Percentiles rank a stretch among this genome's conserved stretches.
Evolutionary conservation across 2,113 vertebrate genomes (phyloP).

Genomic region (Diphyllodes magnificus): DNA sequence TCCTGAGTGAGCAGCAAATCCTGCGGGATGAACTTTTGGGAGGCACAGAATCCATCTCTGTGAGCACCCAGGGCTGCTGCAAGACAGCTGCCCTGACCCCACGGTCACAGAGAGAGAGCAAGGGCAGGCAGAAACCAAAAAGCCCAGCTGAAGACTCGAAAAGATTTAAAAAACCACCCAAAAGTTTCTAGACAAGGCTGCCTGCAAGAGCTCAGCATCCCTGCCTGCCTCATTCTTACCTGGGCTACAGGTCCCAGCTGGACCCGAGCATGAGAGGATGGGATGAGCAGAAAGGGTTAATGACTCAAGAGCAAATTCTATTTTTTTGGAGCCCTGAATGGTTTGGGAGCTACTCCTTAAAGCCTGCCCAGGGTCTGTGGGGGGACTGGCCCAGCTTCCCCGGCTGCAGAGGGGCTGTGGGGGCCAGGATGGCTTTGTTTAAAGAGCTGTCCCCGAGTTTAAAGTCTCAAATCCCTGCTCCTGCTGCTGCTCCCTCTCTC

Average conservation of each 20-base stretch:
- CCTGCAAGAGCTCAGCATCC: neutral
- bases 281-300: neutral
- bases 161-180: neutral
- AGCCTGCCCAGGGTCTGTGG: neutral
- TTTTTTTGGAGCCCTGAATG: neutral
- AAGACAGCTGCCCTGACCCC: neutral
- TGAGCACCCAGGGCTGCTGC: neutral
- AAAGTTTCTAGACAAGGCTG: neutral
- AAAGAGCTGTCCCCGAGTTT: neutral
- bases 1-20: neutral
- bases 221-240: neutral
- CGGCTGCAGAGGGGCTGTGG: neutral
- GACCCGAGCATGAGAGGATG: neutral
- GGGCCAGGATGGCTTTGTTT: neutral
- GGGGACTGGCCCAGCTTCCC: neutral
- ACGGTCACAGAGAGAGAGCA: accelerated
- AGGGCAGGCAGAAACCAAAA: neutral
- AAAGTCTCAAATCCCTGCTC: neutral
- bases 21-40: neutral
- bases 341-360: neutral
- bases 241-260: neutral
- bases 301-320: neutral
- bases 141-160: neutral
- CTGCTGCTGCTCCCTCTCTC: neutral
- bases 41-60: neutral